Percentiles rank a stretch among this genome's conserved stretches.
Evolutionary conservation across 2,113 vertebrate species (phyloP).

Genomic region (Daboia siamensis): DNA sequence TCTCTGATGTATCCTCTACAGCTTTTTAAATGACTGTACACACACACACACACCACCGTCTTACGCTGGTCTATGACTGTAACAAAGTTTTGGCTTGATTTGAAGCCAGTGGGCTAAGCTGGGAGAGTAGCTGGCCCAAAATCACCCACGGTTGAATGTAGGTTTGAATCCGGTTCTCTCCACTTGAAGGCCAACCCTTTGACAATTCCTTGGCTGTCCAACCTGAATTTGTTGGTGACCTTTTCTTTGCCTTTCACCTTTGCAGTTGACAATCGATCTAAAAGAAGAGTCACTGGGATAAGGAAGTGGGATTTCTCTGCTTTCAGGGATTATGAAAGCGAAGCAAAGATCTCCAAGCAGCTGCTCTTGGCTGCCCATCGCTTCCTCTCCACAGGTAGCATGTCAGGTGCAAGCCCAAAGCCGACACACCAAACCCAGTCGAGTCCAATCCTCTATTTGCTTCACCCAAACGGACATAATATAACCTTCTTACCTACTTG

Average conservation of each 20-base stretch:
- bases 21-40: no score
- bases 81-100: neutral
- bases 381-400: conserved; percentile 91
- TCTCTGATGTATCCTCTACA: neutral
- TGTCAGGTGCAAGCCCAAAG: neutral
- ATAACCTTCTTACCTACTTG: neutral
- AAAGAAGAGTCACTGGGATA: conserved; percentile 78
- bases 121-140: neutral
- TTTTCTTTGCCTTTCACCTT: neutral
- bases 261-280: conserved; percentile 87
- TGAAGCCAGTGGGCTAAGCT: neutral
- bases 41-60: no score
- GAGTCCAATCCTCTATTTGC: neutral
- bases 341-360: conserved; percentile 93
- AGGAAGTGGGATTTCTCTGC: conserved; percentile 89
- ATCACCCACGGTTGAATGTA: neutral
- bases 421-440: neutral
- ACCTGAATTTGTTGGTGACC: neutral
- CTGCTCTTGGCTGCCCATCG: conserved; percentile 93
- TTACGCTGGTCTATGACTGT: neutral
- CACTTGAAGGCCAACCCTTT: neutral
- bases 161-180: neutral
- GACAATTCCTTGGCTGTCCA: neutral
- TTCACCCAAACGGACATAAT: neutral
- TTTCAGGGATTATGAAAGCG: conserved; percentile 82